Base-by-base conservation (phyloP, 2,113 vertebrate species). In the Anthoscopus minutus region DNA sequence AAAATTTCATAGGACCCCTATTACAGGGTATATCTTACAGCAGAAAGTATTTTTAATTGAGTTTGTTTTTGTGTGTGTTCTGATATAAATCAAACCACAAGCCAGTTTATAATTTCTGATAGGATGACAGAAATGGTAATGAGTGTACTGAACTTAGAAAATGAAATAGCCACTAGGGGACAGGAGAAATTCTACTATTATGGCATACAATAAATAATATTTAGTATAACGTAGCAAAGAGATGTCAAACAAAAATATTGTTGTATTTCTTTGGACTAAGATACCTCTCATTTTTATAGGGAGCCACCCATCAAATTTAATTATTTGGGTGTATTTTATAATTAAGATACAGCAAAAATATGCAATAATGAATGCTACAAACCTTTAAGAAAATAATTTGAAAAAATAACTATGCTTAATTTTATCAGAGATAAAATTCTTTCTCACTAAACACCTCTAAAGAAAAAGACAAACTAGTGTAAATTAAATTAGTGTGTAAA, bases 31-130 rank as follows among this genome's bases (percentile, higher is more conserved):
- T 33, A 16, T 64, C 83, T 73, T 71, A 51, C 15, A 40, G 21
- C 3, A 2, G n/a, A 61, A 80, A 84, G 57, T 50, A 48, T 30
- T 65, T 66, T 93, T 50, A 81, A 77, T 10, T 65, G 21, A 23
- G 12, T 56, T 80, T 69, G 10, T 0, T 31, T 66, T 37, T 86
- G 19, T 74, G 6, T 69, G 19, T 2, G 1, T 50, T 82, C 16
- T 74, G 28, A 6, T 61, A 33, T 69, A 89, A 94, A 89, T 76
- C n/a, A 84, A 86, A 79, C 40, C 60, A 38, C 25, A 38, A 91
- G 15, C 3, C 51, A 56, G 31, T 61, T 91, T 48, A 45, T 50
- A 65, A 65, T 80, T 93, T 84, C 54, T 57, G 16, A 8, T 31
- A 76, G 24, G 5, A 50, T 62, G 58, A 53, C 65, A 89, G 67